phyloP scores from a whole-genome alignment of 2,113 vertebrate genomes.

The Lates calcarifer region DNA sequence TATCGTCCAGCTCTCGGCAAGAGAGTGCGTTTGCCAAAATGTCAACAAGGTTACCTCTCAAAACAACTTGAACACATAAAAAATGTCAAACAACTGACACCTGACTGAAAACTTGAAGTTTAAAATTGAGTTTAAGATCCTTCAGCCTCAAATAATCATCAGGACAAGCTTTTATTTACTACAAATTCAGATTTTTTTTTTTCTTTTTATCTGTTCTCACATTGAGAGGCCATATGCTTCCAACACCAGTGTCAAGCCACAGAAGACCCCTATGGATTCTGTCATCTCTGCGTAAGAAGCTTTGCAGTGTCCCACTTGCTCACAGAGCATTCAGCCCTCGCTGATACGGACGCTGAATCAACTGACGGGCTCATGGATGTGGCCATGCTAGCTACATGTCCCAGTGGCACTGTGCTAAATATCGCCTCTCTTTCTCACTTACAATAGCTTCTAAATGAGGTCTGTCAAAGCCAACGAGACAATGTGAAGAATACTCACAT shows the following conservation, averaged over 20 bases:
- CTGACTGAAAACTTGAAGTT: not conserved
- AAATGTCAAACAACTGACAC: not conserved
- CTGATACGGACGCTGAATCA: slow-evolving; percentile 12
- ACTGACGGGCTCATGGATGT: slow-evolving; percentile 61
- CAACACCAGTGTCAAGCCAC: slow-evolving; percentile 4
- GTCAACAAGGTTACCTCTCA: not conserved
- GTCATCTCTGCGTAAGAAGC: slow-evolving; percentile 40
- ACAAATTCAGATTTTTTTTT: slow-evolving; percentile 2
- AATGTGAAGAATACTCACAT: slow-evolving; percentile 67
- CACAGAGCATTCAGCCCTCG: slow-evolving; percentile 15
- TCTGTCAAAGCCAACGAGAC: slow-evolving; percentile 61
- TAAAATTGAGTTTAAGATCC: not conserved
- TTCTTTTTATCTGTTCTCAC: slow-evolving; percentile 13
- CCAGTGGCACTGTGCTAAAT: slow-evolving; percentile 79
- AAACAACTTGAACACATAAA: not conserved
- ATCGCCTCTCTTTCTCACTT: slow-evolving; percentile 40
- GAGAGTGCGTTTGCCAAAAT: not conserved
- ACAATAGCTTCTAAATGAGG: slow-evolving; percentile 60
- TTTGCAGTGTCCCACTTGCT: slow-evolving; percentile 64
- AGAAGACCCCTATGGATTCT: slow-evolving; percentile 18
- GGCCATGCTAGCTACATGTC: slow-evolving; percentile 60
- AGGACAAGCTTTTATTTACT: not conserved
- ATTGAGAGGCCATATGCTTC: slow-evolving; percentile 23
- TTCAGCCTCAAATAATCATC: not conserved
- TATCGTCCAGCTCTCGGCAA: not conserved